Evolutionary conservation across 2,797 vertebrate genomes (phyloP).

Genomic region (Erpetoichthys calabaricus): DNA sequence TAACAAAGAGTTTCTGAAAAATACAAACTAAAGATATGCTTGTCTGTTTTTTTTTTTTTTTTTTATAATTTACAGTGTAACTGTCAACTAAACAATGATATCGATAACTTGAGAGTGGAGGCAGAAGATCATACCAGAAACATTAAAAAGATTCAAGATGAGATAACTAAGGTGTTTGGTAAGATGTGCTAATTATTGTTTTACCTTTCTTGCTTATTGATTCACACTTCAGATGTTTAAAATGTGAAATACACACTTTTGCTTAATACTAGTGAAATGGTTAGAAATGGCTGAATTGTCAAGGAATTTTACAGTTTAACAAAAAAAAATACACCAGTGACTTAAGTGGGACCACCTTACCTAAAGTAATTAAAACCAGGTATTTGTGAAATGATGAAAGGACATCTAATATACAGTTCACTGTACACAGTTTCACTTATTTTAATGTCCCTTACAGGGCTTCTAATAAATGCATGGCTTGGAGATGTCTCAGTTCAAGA

Average conservation of each 20-base stretch:
- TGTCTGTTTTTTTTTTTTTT: conserved; percentile 7
- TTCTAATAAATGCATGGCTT: conserved; percentile 18
- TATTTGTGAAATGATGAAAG: too few species aligned
- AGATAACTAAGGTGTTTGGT: conserved; percentile 16
- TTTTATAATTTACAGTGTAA: conserved; percentile 12
- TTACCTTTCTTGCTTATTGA: too few species aligned
- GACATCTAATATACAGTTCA: too few species aligned
- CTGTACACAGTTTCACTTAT: not conserved
- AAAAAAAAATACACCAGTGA: too few species aligned
- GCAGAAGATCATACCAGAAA: conserved; percentile 13
- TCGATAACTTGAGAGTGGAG: conserved; percentile 18
- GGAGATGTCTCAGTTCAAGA: conserved; percentile 21
- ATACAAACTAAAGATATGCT: conserved; percentile 15
- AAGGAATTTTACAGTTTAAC: too few species aligned
- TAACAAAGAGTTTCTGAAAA: conserved; percentile 22
- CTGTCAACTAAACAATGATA: conserved; percentile 18
- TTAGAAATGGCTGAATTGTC: too few species aligned
- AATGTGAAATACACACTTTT: not conserved
- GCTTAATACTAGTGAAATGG: not conserved
- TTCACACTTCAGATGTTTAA: not conserved
- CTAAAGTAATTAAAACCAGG: too few species aligned
- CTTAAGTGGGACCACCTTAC: too few species aligned
- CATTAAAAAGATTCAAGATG: conserved; percentile 9
- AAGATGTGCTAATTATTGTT: conserved; percentile 1
- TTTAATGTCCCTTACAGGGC: conserved; percentile 15